Conservation (phyloP, 2,888 invertebrate genomes). For the Caenorhabditis sp. region DNA sequence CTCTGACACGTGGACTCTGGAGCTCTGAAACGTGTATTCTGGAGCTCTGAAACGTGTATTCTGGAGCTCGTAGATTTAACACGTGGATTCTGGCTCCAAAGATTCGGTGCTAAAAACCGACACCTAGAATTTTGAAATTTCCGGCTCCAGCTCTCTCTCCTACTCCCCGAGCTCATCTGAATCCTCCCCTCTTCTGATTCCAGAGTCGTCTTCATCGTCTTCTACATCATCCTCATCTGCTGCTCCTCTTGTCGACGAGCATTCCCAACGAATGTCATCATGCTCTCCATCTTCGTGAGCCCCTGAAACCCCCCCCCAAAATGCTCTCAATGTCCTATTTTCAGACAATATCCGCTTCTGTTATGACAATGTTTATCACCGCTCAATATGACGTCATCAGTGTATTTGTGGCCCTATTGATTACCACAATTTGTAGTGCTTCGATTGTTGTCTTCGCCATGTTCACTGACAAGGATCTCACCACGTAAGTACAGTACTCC, state of each 20-base stretch:
- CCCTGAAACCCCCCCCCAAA: background rate
- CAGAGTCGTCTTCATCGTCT: background rate
- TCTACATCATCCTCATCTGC: background rate
- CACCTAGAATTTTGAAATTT: no score
- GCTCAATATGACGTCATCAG: background rate
- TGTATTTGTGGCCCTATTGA: background rate
- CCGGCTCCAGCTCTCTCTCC: no score
- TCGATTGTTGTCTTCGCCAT: background rate
- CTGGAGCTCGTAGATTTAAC: no score
- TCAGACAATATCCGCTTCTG: background rate
- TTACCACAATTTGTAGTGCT: background rate
- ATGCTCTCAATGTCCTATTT: background rate
- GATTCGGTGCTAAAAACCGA: no score
- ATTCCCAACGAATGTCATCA: background rate
- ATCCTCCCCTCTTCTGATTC: no score
- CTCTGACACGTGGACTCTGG: no score
- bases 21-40: no score
- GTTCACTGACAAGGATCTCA: background rate
- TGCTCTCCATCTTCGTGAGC: background rate
- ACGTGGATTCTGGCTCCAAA: no score
- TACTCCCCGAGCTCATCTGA: no score
- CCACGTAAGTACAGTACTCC: background rate
- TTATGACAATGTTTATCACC: background rate
- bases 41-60: no score
- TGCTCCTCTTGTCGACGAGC: background rate